Percentiles rank a stretch among this genome's conserved stretches.
phyloP scores from a whole-genome alignment of 2,113 vertebrate genomes.

The Murina feae region DNA sequence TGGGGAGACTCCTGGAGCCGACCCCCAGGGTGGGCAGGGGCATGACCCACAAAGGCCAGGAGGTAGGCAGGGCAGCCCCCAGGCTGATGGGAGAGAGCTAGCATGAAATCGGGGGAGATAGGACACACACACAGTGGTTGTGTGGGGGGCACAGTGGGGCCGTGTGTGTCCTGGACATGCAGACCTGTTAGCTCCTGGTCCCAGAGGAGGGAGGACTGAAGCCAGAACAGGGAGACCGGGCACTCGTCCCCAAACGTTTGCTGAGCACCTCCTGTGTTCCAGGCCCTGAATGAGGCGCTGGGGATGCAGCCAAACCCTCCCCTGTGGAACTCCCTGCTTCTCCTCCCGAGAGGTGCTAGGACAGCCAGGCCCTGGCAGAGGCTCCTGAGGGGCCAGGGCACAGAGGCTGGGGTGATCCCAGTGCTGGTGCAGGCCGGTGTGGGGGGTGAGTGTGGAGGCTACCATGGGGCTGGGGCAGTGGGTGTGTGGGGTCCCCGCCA shows the following conservation, averaged over 20 bases:
- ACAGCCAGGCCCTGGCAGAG: background rate
- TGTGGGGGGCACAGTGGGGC: background rate
- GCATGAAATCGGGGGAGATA: background rate
- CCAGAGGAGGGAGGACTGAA: background rate
- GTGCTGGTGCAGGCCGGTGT: conserved; percentile 59
- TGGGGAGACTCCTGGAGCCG: background rate
- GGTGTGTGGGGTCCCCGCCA: background rate
- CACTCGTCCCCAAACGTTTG: background rate
- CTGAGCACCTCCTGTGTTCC: conserved; percentile 46
- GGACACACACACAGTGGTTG: rapidly evolving
- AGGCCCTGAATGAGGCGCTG: conserved; percentile 32
- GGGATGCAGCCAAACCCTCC: background rate
- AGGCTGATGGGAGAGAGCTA: background rate
- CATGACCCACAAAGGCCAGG: background rate
- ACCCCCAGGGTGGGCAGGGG: background rate
- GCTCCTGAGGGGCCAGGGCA: background rate
- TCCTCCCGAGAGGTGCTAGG: background rate
- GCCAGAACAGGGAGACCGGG: background rate
- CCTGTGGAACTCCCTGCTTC: background rate
- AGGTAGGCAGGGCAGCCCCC: background rate
- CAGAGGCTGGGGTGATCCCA: conserved; percentile 56
- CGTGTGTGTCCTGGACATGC: background rate
- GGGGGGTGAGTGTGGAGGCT: background rate
- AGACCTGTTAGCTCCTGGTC: background rate
- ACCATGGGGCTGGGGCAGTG: background rate